Evolutionary conservation across 2,888 invertebrate species (phyloP).

Genomic region (Trimorus sp.): DNA sequence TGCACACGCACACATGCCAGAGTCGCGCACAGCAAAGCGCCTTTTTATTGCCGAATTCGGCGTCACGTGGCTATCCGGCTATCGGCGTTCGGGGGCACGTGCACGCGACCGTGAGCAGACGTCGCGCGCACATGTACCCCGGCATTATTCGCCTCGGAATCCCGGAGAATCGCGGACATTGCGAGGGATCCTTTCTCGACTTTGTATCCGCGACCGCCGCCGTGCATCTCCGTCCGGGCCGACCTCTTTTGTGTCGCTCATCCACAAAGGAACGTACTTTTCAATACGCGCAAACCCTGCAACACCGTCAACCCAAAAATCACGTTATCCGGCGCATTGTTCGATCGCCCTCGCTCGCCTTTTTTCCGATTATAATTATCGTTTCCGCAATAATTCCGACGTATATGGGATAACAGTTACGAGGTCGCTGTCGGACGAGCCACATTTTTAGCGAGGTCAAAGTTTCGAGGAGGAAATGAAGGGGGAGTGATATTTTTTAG

Average conservation of each 20-base stretch:
- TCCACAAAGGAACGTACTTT: slow-evolving; percentile 28
- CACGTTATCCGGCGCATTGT: no score
- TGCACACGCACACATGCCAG: no score
- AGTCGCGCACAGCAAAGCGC: slow-evolving; percentile 25
- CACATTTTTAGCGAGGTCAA: no score
- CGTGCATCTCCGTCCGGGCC: slow-evolving; percentile 26
- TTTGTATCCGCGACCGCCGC: slow-evolving; percentile 30
- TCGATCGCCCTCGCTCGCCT: no score
- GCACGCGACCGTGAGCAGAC: slow-evolving; percentile 47
- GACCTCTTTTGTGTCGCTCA: slow-evolving; percentile 39
- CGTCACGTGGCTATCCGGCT: slow-evolving; percentile 54
- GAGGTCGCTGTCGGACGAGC: no score
- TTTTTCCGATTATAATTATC: no score
- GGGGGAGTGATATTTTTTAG: no score
- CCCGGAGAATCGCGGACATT: slow-evolving; percentile 55
- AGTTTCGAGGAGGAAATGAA: no score
- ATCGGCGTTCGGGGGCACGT: slow-evolving; percentile 52
- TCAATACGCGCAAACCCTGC: no score
- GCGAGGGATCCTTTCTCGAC: slow-evolving; percentile 46
- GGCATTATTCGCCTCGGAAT: slow-evolving; percentile 51
- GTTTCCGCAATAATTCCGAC: no score
- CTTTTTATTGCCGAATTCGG: slow-evolving; percentile 53
- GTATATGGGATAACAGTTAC: no score
- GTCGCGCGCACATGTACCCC: slow-evolving; percentile 25
- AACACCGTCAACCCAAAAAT: no score